These are phyloP conservation scores for Goniozus legneri DNA, from an alignment of 1,140 invertebrate species.

Conservation along the genomic window DNA sequence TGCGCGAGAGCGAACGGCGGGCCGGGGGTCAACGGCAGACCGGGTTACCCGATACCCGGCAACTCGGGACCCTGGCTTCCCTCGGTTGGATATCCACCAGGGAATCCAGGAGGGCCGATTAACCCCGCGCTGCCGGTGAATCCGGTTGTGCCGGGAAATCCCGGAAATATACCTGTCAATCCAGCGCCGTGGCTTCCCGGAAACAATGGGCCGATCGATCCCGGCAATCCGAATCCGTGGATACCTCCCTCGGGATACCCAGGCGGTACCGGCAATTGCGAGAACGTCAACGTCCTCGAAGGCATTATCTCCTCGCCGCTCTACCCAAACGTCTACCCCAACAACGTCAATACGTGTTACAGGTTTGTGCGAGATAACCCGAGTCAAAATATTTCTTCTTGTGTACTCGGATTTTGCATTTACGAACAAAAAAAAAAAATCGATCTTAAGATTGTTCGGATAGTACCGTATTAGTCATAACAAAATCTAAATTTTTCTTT, in stretches of 20 bases:
- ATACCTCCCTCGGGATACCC: conserved; percentile 9
- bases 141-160: neutral
- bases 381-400: too few species aligned
- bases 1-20: conserved; percentile 16
- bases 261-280: conserved; percentile 20
- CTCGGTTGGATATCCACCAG: neutral
- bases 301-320: conserved; percentile 29
- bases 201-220: too few species aligned
- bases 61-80: neutral
- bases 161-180: neutral
- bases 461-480: too few species aligned
- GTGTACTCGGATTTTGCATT: too few species aligned
- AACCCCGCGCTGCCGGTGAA: neutral
- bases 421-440: too few species aligned
- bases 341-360: conserved; percentile 36
- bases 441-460: too few species aligned
- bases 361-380: conserved; percentile 34
- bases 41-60: neutral
- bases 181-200: too few species aligned
- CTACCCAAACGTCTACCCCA: conserved; percentile 32
- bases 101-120: neutral
- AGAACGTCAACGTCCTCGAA: conserved; percentile 21
- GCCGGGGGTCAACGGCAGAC: neutral
- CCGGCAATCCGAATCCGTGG: too few species aligned
- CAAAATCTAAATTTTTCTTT: too few species aligned